Base-by-base conservation (phyloP, 2,113 vertebrate species). In the Daboia siamensis region DNA sequence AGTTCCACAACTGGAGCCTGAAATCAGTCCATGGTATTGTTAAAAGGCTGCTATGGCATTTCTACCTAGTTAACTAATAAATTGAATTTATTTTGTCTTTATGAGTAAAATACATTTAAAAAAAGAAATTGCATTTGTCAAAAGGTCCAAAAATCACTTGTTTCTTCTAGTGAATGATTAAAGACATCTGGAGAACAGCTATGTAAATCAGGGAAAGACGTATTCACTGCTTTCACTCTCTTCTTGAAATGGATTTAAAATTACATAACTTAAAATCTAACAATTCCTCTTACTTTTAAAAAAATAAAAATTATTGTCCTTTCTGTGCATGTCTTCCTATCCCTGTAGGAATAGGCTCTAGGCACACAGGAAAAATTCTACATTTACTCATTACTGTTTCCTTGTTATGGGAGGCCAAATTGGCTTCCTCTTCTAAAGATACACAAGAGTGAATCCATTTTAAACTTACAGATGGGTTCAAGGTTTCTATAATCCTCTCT, bases 381-480 rank as follows among this genome's bases (percentile, higher is more conserved):
- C 39, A 44, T 44, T 88, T 55, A 9, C 51, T 33, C 64, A 84
- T 33, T 9, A 69, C 20, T 10, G 48, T 39, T 55, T 89, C 56
- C 10, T 24, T 46, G 23, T 69, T 44, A 23, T 24, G 87, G 33
- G 55, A 92, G 56, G 33, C 11, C n/a, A 74, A 61, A 80, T 9
- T 39, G 29, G 8, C 54, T 51, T 92, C 55, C 46, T 48, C 13
- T 44, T 91, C 54, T 57, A 69, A 24, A 57, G 20, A 69, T 0
- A 5, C 2, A 44, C 46, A 54, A 93, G 86, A 3, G 15, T 59
- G 48, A 94, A 11, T 52, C 44, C 0, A 95, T 91, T 48, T 86
- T 92, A 55, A 92, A 95, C 96, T 95, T 93, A 95, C 93, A 90
- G 39, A 9, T 1, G 26, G 90, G 64, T 51, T 44, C 10, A 24